Conservation (phyloP, 2,113 vertebrate species). For the Colius striatus region DNA sequence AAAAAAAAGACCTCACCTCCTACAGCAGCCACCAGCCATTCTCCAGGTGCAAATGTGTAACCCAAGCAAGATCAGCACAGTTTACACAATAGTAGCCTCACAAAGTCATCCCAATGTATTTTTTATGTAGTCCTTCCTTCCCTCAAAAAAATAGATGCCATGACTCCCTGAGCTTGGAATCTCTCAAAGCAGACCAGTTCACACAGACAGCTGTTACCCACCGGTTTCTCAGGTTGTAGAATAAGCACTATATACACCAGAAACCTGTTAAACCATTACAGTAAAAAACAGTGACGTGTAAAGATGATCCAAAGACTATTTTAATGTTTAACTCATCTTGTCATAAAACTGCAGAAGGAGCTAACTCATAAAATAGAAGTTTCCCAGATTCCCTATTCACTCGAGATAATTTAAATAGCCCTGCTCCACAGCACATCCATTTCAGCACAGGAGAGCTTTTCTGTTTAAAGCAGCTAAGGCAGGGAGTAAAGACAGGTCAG, state of each 20-base stretch:
- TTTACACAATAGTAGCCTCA: not conserved
- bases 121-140: not conserved
- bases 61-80: not conserved
- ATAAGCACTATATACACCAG: not conserved
- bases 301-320: not conserved
- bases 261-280: not conserved
- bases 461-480: not conserved
- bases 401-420: not conserved
- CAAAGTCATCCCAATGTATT: not conserved
- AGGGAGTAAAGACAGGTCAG: not conserved
- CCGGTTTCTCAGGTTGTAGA: not conserved
- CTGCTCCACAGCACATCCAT: not conserved
- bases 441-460: not conserved
- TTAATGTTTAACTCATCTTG: conserved; percentile 13
- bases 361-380: not conserved
- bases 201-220: not conserved
- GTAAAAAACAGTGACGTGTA: not conserved
- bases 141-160: not conserved
- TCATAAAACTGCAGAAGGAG: not conserved
- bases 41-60: not conserved
- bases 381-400: not conserved
- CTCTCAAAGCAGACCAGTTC: not conserved
- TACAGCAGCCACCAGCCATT: not conserved
- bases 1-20: not conserved
- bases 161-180: not conserved